Evolutionary conservation across 2,888 invertebrate genomes (phyloP), one percentile per base, ranked within the genome.

Genomic region (Agrotis segetum): DNA sequence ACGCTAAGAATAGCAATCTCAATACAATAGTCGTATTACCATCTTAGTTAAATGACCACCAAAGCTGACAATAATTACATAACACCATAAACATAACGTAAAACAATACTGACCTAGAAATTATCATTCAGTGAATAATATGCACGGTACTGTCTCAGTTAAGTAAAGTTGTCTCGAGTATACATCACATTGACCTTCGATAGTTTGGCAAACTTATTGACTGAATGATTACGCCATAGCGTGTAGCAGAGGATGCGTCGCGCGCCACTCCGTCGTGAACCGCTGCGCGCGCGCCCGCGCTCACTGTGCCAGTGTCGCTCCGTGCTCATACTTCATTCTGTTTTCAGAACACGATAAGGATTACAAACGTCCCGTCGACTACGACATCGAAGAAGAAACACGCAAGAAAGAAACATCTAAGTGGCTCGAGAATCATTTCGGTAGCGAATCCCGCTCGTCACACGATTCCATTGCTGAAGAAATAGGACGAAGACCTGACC

Each of bases 361-460:
- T 93, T 96, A 98, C 87, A 98, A 98, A 90, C 97, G 97, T 67
- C 98, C 98, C 0, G 94, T 98, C 78, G 98, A 98, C 93, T 98
- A 98, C 87, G 98, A 98, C 89, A 97, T 98, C 88, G 98, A 99
- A 91, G 98, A 99, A 92, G 98, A 98, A 92, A 98, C 98, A 9
- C 97, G 98, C 74, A 98, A 98, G 92, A 97, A 98, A 82, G 98
- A 99, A 95, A 99, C 98, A 0, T 98, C 98, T 79, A 98, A 98
- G 94, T 99, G 99, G 99, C 96, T 99, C 67, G 98, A 98, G 88
- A 98, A 98, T 88, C 99, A 99, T 92, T 99, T 99, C 89, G 99
- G 99, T 64, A 98, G 98, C 90, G 98, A 98, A 79, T 98, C 98
- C 2, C 97, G 97, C 17, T 98, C 98, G 0, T 98, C 98, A 0